phyloP scores from a whole-genome alignment of 1,140 invertebrate genomes.

The Eciton burchellii region DNA sequence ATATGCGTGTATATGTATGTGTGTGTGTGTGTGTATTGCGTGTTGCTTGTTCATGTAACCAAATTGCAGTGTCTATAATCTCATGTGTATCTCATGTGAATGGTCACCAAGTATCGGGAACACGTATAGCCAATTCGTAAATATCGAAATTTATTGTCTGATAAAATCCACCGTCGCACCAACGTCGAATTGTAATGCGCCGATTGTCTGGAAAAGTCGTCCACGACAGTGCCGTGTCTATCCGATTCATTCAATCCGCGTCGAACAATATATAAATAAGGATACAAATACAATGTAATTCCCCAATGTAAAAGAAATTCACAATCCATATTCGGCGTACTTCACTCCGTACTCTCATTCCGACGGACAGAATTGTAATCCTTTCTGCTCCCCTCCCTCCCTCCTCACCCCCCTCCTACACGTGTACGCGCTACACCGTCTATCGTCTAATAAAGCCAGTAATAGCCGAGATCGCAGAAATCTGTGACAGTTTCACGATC shows the following conservation, averaged over 20 bases:
- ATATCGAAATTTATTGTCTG: conserved; percentile 6
- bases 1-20: neutral
- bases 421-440: neutral
- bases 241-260: no score
- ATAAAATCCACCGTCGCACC: neutral
- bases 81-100: conserved; percentile 27
- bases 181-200: conserved; percentile 4
- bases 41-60: conserved; percentile 16
- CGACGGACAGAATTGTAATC: neutral
- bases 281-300: neutral
- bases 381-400: neutral
- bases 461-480: conserved; percentile 4
- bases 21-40: neutral
- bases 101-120: neutral
- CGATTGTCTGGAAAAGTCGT: neutral
- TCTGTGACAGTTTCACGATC: neutral
- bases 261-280: neutral
- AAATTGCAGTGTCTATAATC: conserved; percentile 10
- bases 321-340: neutral
- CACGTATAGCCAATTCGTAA: neutral
- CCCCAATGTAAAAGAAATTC: neutral
- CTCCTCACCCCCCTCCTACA: no score
- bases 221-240: no score
- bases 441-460: neutral
- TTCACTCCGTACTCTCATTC: neutral